Evolutionary conservation across 2,797 vertebrate species (phyloP), one percentile per base, ranked within the genome.

Genomic region (Hirundo rustica): DNA sequence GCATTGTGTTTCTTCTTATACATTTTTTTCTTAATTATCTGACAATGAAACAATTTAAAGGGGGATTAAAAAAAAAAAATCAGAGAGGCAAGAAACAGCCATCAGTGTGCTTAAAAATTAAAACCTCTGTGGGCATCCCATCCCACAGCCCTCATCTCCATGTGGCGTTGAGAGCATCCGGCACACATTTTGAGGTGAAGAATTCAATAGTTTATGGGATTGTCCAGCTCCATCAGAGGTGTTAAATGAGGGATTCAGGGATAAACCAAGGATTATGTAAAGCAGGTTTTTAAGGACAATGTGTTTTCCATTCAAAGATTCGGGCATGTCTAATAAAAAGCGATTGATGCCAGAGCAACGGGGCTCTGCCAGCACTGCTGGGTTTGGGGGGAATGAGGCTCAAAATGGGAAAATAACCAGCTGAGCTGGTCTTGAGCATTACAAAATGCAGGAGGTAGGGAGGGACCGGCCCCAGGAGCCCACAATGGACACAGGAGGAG

Each of bases 81-180:
- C 16, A 7, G 53, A 32, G 26, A 55, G 40, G 76, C 36, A 62
- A 79, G n/a, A 82, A 88, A 53, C 45, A 55, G 42, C 29, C 38
- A 7, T 42, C 3, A 4, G 11, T 1, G 0, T 13, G 18, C 16
- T n/a, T n/a, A 19, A 74, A 72, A 80, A 55, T 25, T 30, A 51
- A 81, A 83, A 2, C 21, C 3, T 27, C 26, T 19, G 22, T 26
- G 23, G 70, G 32, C 30, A 40, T 45, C 54, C 10, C 47, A 44
- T 29, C 25, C 20, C 71, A 30, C 50, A 0, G 0, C 44, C n/a
- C 44, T 64, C 27, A 25, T 55, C 10, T 23, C 40, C 10, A 5
- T 1, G 22, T 16, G 2, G 11, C 71, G n/a, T 40, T 1, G 0
- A 48, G 44, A 91, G n/a, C 22, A 23, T 8, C 3, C 0, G 42